phyloP scores from a whole-genome alignment of 2,888 invertebrate species.

The Oegoconia quadripuncta region DNA sequence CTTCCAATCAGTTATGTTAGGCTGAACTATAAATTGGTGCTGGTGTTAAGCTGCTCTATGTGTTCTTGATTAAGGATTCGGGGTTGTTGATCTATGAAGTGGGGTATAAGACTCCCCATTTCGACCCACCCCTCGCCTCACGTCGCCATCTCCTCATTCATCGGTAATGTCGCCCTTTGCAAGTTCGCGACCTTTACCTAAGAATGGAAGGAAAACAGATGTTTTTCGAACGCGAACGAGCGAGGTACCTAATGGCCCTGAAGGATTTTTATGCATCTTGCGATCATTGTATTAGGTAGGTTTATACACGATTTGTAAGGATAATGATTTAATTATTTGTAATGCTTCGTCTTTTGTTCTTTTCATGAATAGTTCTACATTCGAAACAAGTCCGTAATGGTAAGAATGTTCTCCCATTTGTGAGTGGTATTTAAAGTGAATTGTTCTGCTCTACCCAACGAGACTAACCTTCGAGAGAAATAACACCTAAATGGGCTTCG shows the following conservation, averaged over 20 bases:
- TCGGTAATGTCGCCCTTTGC: constrained; percentile 53
- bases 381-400: too few species aligned
- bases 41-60: background rate
- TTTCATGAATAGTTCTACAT: too few species aligned
- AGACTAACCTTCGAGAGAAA: too few species aligned
- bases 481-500: too few species aligned
- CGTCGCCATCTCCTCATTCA: constrained; percentile 55
- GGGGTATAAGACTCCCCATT: constrained; percentile 28
- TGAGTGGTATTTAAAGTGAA: too few species aligned
- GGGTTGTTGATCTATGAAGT: constrained; percentile 69
- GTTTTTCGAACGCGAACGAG: constrained; percentile 39
- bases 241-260: constrained; percentile 5
- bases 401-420: too few species aligned
- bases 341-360: too few species aligned
- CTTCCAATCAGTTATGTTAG: background rate
- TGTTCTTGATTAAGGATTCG: constrained; percentile 59
- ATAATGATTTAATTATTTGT: too few species aligned
- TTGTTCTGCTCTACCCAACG: too few species aligned
- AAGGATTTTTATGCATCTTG: too few species aligned
- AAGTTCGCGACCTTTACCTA: constrained; percentile 61
- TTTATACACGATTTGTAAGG: too few species aligned
- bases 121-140: constrained; percentile 35
- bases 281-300: background rate
- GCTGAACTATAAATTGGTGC: too few species aligned
- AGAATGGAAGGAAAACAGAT: constrained; percentile 52